A percentile compares a stretch with the other conserved stretches of the same genome.
Evolutionary conservation across 2,113 vertebrate species (phyloP).

Genomic region (Helogale parvula): DNA sequence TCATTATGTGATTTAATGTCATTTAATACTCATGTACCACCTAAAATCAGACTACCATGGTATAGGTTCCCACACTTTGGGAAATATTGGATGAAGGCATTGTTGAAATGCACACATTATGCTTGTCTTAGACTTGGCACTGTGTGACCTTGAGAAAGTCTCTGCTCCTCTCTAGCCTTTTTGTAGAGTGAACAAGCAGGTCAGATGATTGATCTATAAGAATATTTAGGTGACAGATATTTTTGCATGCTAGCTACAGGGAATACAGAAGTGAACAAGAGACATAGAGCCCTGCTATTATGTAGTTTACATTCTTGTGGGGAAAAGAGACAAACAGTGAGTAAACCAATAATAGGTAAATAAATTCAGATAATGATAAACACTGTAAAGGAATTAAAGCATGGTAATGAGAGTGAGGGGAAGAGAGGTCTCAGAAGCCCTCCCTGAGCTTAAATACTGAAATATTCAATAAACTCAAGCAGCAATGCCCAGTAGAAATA

Average conservation of each 20-base stretch:
- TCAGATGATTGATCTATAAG: constrained; percentile 14
- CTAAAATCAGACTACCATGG: background rate
- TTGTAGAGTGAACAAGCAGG: background rate
- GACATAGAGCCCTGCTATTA: background rate
- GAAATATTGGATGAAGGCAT: background rate
- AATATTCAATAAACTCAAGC: background rate
- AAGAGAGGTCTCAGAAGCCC: background rate
- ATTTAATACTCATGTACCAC: background rate
- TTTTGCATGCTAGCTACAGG: background rate
- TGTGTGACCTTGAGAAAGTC: background rate
- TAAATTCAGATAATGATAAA: constrained; percentile 37
- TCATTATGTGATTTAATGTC: background rate
- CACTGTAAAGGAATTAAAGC: constrained; percentile 1
- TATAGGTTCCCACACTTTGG: background rate
- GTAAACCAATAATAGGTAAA: background rate
- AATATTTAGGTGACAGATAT: background rate
- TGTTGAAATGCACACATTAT: background rate
- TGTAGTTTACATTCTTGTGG: background rate
- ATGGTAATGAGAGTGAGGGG: background rate
- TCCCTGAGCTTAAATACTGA: background rate
- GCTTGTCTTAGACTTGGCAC: background rate
- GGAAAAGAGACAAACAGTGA: background rate
- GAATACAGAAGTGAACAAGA: background rate
- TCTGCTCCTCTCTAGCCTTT: background rate
- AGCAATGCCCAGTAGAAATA: background rate